Evolutionary conservation across 2,888 invertebrate species (phyloP), one percentile per base, ranked within the genome.

Genomic region (Cryptophagus acutangulus): DNA sequence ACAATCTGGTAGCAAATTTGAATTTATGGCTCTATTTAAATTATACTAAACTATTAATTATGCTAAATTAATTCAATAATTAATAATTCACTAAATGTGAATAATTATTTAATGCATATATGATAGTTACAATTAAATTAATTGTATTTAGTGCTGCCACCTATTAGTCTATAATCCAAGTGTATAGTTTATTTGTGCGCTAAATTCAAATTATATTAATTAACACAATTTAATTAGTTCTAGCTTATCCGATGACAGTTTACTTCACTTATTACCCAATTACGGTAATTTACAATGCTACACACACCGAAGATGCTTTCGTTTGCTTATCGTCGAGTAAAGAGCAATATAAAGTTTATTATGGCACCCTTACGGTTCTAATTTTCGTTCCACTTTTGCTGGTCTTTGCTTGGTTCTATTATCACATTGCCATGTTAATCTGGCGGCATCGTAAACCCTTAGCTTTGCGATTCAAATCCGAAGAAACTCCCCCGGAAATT

Each of bases 401-500:
- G 12, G 66, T 71, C 9, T 75, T 76, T 48, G 45, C 74, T 18
- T 74, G 72, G 68, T 62, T 75, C 14, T 75, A 77, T 48, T 63
- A 66, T 30, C 67, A 71, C 25, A 72, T 76, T 26, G 76, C 75
- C 1, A 59, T 59, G n/a, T 63, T 74, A 41, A 60, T 77, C 36
- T 76, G 75, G 74, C 51, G 48, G 8, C 71, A 73, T 38, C 61
- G 75, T 10, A 67, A 66, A 49, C 68, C 68, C 0, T 20, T 62
- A 6, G 41, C 48, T 2, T 29, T 46, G n/a, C 46, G 48, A 13
- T 43, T 43, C 16, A 38, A 46, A 31, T 45, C 42, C 9, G 46
- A 51, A 14, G 54, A 41, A 17, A 47, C 43, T 15, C 45, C 53
- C 1, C 52, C 42, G 2, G 62, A 65, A 29, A 57, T 61, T n/a